These are phyloP conservation scores for Papilio machaon DNA, from an alignment of 1,140 invertebrate species.

Conservation along the genomic window DNA sequence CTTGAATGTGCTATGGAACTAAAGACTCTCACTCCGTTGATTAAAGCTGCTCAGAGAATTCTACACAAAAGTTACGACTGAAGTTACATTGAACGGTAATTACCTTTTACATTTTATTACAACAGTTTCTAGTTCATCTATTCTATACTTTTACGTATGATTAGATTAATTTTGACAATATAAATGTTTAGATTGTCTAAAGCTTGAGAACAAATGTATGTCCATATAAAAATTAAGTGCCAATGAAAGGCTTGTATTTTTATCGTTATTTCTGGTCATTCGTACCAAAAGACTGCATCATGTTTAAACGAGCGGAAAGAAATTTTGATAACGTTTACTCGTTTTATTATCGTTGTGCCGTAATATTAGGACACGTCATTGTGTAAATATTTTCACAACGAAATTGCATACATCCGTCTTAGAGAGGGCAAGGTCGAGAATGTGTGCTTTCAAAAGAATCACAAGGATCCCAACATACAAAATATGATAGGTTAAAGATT, in stretches of 20 bases:
- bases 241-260: conserved; percentile 34
- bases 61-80: conserved; percentile 84
- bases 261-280: conserved; percentile 28
- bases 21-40: conserved; percentile 92
- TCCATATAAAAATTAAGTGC: conserved; percentile 39
- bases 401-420: conserved; percentile 24
- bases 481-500: not conserved
- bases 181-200: conserved; percentile 15
- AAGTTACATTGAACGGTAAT: conserved; percentile 57
- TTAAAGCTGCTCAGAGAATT: conserved; percentile 93
- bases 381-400: conserved; percentile 22
- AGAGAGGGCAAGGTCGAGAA: not conserved
- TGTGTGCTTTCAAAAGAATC: not conserved
- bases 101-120: conserved; percentile 46
- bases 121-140: conserved; percentile 49
- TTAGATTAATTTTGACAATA: conserved; percentile 37
- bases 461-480: not conserved
- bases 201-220: conserved; percentile 24
- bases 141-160: not conserved
- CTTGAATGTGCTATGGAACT: conserved; percentile 93
- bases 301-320: conserved; percentile 2
- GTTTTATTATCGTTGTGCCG: conserved; percentile 18
- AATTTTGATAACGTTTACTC: conserved; percentile 23
- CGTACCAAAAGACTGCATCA: conserved; percentile 30
- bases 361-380: conserved; percentile 25